Evolutionary conservation across 2,797 vertebrate genomes (phyloP), one percentile per base, ranked within the genome.

Genomic region (Sebastes iracundus): DNA sequence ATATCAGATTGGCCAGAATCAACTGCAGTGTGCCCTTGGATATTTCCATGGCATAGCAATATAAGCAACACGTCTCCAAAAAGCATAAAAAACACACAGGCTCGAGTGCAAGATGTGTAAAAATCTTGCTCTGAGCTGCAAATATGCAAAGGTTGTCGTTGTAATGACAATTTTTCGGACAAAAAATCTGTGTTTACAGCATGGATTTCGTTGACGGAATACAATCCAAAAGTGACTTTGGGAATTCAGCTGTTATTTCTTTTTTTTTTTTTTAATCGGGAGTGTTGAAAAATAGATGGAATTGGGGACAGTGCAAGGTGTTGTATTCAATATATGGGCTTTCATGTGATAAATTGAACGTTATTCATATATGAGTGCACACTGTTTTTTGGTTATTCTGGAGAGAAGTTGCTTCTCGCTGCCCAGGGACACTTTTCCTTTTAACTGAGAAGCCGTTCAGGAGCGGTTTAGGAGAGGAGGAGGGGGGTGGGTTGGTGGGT

Each of bases 321-420:
- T 94, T 94, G 92, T 93, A 94, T 94, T 95, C 93, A 94, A 95
- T 94, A 92, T 94, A 95, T 94, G 95, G 93, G 94, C 96, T 94
- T 95, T 96, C 94, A 94, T 96, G 96, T 96, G 96, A 96, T 96
- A 97, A 97, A 97, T 97, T 96, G 95, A 94, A 93, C 93, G 94
- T 97, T 97, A 95, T 96, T 97, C 96, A 97, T 95, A 95, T 95
- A 91, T 96, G 96, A 98, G 96, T 95, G 95, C 96, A 97, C 95
- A 96, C 88, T 93, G 91, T 92, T 96, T 96, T 95, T 92, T 87
- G 88, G 88, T 95, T 93, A 95, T 96, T 96, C 96, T 95, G 93
- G 74, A 90, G 91, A 96, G 96, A 96, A 96, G 95, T 94, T 94
- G 88, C 93, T 77, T 87, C 91, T 88, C 66, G 93, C 92, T 94